Evolutionary conservation across 64 coral and sea anemone genomes (phyloP).

Genomic region (Montipora cactus): DNA sequence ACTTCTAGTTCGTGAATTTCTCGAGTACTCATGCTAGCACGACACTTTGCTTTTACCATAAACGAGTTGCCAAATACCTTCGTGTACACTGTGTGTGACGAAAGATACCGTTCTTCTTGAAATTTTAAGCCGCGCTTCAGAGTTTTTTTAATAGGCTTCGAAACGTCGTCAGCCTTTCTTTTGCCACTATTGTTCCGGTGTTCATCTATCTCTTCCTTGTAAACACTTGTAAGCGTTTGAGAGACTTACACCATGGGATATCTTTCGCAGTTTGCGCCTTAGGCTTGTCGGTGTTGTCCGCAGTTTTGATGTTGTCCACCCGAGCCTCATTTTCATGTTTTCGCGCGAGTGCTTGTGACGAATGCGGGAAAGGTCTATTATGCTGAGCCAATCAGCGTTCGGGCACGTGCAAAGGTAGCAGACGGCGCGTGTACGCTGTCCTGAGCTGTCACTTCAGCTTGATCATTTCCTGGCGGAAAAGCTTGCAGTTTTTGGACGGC

Average conservation of each 20-base stretch:
- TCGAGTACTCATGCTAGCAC: not conserved
- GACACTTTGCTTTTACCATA: not conserved
- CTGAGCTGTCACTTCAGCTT: no score
- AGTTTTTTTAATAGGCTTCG: no score
- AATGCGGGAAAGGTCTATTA: not conserved
- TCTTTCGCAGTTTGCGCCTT: no score
- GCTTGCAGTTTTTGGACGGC: no score
- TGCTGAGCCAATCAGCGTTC: no score
- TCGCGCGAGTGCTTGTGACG: not conserved
- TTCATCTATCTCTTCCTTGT: no score
- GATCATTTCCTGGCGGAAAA: no score
- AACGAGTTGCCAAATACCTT: not conserved
- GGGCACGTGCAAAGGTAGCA: no score
- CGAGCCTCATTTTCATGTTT: constrained; percentile 9
- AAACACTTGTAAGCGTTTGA: not conserved
- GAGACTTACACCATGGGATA: not conserved
- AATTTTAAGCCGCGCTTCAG: not conserved
- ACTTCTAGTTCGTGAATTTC: no score
- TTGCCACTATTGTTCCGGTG: no score
- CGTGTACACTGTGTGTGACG: not conserved
- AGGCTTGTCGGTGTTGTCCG: not conserved
- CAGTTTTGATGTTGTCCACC: constrained; percentile 1
- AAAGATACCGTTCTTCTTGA: not conserved
- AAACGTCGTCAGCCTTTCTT: no score
- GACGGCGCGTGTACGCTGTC: no score